A percentile compares a stretch with the other conserved stretches of the same genome.
Conservation (phyloP, 1,140 invertebrate genomes). For the Paramacrobiotus metropolitanus region DNA sequence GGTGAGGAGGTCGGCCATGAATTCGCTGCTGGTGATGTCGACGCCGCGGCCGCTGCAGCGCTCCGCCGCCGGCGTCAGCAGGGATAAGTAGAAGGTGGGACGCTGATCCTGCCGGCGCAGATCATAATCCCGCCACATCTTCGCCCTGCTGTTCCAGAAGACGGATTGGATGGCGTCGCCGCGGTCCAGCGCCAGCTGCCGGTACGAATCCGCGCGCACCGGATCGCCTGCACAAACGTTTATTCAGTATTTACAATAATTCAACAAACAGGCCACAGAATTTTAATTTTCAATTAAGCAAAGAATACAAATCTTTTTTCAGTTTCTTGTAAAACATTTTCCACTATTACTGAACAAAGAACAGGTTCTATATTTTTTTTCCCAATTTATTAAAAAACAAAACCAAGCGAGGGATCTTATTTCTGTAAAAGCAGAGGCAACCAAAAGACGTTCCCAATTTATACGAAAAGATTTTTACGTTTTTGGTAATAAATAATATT, state of each 20-base stretch:
- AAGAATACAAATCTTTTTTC: too few species aligned
- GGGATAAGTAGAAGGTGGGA: not conserved
- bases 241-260: too few species aligned
- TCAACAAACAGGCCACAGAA: too few species aligned
- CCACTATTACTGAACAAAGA: too few species aligned
- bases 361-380: too few species aligned
- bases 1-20: not conserved
- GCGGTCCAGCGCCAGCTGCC: not conserved
- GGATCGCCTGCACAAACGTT: too few species aligned
- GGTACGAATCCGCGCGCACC: not conserved
- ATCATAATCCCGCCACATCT: not conserved
- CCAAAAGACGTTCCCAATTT: not conserved
- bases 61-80: not conserved
- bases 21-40: not conserved
- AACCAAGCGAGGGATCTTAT: not conserved
- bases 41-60: not conserved
- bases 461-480: too few species aligned
- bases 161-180: not conserved
- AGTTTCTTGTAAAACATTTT: too few species aligned
- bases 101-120: not conserved
- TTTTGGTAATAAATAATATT: too few species aligned
- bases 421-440: not conserved
- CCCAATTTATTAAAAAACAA: too few species aligned
- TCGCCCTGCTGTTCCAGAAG: not conserved
- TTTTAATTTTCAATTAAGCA: too few species aligned